Evolutionary conservation across 2,797 vertebrate genomes (phyloP).

Genomic region (Oceanodroma leucorhoa): DNA sequence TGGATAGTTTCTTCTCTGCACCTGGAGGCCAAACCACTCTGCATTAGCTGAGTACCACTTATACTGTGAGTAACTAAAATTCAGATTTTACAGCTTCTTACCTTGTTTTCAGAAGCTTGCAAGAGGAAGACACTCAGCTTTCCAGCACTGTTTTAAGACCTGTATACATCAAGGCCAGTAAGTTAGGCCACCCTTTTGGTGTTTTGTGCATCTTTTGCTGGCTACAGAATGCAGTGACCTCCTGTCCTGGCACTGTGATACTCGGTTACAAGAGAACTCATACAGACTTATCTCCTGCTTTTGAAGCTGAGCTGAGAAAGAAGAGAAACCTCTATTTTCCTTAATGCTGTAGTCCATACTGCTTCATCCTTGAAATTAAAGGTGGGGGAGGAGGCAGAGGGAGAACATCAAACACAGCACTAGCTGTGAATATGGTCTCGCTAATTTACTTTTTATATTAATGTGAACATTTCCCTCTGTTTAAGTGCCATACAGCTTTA

Average conservation of each 20-base stretch:
- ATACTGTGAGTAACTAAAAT: background rate
- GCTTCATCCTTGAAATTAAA: background rate
- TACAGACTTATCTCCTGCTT: background rate
- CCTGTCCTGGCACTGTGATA: background rate
- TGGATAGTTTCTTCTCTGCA: background rate
- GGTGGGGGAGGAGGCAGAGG: background rate
- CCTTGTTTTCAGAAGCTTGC: background rate
- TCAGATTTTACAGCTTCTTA: background rate
- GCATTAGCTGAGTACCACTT: background rate
- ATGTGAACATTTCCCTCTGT: background rate
- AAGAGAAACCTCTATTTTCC: background rate
- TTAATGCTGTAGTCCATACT: background rate
- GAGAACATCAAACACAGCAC: background rate
- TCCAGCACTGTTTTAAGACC: background rate
- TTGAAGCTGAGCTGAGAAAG: background rate
- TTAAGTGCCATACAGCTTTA: background rate
- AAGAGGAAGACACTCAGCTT: background rate
- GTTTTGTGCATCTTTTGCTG: background rate
- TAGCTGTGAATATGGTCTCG: background rate
- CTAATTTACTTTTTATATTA: background rate
- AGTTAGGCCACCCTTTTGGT: accelerated
- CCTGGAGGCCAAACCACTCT: background rate
- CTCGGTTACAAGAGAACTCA: background rate
- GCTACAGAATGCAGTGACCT: background rate
- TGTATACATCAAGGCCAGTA: background rate